phyloP scores from a whole-genome alignment of 2,797 vertebrate genomes.

The Craterocephalus amniculus region DNA sequence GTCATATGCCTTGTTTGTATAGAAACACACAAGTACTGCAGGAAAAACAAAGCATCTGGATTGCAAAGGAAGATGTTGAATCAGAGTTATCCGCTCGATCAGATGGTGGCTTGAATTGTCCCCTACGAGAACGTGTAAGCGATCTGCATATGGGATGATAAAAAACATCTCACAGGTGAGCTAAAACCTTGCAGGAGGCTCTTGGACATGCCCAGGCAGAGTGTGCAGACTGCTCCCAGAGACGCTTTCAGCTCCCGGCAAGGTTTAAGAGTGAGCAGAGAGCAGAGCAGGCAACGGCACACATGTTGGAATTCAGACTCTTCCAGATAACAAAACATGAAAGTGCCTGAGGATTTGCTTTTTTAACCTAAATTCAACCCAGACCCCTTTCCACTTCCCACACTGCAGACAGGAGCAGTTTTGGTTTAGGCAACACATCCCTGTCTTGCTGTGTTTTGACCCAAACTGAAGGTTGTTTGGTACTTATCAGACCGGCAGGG shows the following conservation, averaged over 20 bases:
- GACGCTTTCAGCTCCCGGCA: constrained; percentile 64
- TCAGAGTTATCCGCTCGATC: constrained; percentile 34
- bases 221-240: constrained; percentile 61
- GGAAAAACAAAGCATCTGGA: constrained; percentile 44
- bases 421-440: constrained; percentile 22
- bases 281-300: constrained; percentile 64
- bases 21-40: background rate
- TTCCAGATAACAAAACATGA: constrained; percentile 67
- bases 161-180: constrained; percentile 61
- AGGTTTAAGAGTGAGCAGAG: constrained; percentile 50
- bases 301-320: constrained; percentile 76
- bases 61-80: constrained; percentile 34
- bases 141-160: constrained; percentile 55
- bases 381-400: constrained; percentile 37
- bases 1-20: background rate
- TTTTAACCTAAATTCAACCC: constrained; percentile 47
- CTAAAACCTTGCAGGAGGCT: constrained; percentile 42
- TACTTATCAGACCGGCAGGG: constrained; percentile 19
- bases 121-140: constrained; percentile 43
- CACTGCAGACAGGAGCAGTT: constrained; percentile 37
- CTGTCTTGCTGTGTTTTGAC: constrained; percentile 40
- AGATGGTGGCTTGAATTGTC: constrained; percentile 50
- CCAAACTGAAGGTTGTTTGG: constrained; percentile 20
- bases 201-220: constrained; percentile 71
- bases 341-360: constrained; percentile 57